Base-by-base conservation (phyloP, 2,888 invertebrate genomes). In the Andricus quercusramuli region DNA sequence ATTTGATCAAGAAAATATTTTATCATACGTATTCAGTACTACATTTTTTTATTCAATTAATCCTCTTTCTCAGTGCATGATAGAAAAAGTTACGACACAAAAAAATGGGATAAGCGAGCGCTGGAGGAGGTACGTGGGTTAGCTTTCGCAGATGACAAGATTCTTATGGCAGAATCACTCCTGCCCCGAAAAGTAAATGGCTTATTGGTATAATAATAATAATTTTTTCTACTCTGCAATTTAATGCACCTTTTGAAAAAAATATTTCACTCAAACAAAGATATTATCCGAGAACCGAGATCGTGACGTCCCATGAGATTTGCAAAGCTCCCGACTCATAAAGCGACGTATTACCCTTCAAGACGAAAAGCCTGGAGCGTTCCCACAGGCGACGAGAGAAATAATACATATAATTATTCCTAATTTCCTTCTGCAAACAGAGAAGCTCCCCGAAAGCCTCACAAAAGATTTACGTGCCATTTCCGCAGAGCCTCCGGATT, bases 341-440 rank as follows among this genome's bases (percentile, higher is more conserved):
- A 41, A 44, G 64, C 77, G 77, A 56, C 64, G 64, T 47, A 77
- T 77, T 64, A 64, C 29, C 17, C 11, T 77, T 44, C 20, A 64
- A 65, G 44, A 17, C 20, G 13, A 62, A 77, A 77, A 64, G 47
- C 77, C 62, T 41, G 62, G 29, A 77, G 77, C 41, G 25, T 17
- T 77, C n/a, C 62, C 41, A 13, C 9, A 32, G 51, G 66, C 67
- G 15, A 59, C 4, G 47, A n/a, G 76, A 37, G 74, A 56, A 82
- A 83, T 64, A 83, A 80, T 79, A 83, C 79, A 80, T 67, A 83
- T 86, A 85, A 88, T 88, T 88, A 87, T 88, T 86, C 74, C 85
- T 85, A 86, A 88, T 88, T 86, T 85, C 80, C 81, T 74, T 29
- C 17, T 78, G 79, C 81, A 85, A 82, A 82, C 78, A 82, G 77